A percentile compares a stretch with the other conserved stretches of the same genome.
Conservation (phyloP, 1,140 invertebrate species). For the Nephotettix cincticeps region DNA sequence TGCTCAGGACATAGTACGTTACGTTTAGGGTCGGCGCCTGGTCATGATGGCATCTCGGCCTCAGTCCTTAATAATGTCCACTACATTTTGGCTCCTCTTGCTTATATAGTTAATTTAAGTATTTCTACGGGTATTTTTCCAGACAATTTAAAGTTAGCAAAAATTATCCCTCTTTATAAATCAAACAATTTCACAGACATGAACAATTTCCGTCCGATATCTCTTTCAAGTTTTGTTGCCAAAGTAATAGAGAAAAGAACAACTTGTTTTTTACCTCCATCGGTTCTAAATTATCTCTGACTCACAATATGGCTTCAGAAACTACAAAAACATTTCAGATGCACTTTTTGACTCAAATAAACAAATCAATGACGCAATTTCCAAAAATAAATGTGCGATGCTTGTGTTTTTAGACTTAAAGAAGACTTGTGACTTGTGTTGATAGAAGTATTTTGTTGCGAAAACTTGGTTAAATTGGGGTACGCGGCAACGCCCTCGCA, state of each 20-base stretch:
- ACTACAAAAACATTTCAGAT: neutral
- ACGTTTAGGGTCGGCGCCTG: too few relatives aligned
- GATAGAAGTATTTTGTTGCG: neutral
- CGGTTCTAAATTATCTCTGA: neutral
- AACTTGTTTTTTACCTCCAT: too few relatives aligned
- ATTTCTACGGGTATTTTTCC: too few relatives aligned
- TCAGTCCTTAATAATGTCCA: too few relatives aligned
- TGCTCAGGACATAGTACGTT: too few relatives aligned
- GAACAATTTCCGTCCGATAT: neutral
- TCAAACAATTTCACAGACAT: neutral
- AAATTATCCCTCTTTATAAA: too few relatives aligned
- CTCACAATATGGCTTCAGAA: neutral
- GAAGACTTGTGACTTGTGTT: neutral
- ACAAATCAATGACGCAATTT: neutral
- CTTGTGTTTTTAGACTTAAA: neutral
- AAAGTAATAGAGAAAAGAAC: too few relatives aligned
- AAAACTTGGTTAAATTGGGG: too few relatives aligned
- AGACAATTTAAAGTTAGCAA: neutral
- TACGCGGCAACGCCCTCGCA: too few relatives aligned
- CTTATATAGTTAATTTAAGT: too few relatives aligned
- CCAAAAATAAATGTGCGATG: neutral
- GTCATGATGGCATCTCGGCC: too few relatives aligned
- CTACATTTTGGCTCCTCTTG: too few relatives aligned
- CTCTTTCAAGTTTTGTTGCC: neutral
- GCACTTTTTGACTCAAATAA: neutral